phyloP scores from a whole-genome alignment of 2,113 vertebrate species.

The Apistogramma diplotaenia region DNA sequence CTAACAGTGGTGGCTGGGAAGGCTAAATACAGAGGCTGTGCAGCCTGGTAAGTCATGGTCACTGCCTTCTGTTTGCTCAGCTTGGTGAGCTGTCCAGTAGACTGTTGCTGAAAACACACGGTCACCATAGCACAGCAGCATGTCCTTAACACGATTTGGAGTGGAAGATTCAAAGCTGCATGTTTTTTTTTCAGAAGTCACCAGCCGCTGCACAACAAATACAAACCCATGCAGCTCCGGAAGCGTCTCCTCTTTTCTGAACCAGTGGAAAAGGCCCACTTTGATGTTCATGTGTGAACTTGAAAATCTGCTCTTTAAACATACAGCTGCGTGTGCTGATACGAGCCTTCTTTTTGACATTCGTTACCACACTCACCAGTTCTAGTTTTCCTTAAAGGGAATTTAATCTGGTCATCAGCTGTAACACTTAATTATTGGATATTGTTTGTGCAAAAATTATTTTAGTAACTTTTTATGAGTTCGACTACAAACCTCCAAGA shows the following conservation, averaged over 20 bases:
- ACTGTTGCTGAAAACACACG: constrained; percentile 16
- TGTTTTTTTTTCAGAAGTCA: neutral
- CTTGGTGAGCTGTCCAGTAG: neutral
- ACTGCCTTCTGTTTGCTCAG: constrained; percentile 2
- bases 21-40: neutral
- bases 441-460: too few relatives aligned
- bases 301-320: neutral
- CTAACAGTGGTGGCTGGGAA: neutral
- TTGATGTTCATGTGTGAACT: neutral
- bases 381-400: neutral
- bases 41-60: neutral
- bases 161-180: neutral
- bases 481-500: too few relatives aligned
- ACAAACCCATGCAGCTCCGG: neutral
- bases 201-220: neutral
- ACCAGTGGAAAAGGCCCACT: neutral
- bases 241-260: neutral
- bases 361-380: neutral
- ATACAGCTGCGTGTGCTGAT: neutral
- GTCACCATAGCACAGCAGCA: constrained; percentile 19
- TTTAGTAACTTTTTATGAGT: too few relatives aligned
- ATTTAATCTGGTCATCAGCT: rapidly evolving
- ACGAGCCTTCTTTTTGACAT: neutral
- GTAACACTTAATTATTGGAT: too few relatives aligned
- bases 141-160: neutral